These are phyloP conservation scores for Anhinga rufa DNA, from an alignment of 2,113 vertebrate species.

Conservation along the genomic window DNA sequence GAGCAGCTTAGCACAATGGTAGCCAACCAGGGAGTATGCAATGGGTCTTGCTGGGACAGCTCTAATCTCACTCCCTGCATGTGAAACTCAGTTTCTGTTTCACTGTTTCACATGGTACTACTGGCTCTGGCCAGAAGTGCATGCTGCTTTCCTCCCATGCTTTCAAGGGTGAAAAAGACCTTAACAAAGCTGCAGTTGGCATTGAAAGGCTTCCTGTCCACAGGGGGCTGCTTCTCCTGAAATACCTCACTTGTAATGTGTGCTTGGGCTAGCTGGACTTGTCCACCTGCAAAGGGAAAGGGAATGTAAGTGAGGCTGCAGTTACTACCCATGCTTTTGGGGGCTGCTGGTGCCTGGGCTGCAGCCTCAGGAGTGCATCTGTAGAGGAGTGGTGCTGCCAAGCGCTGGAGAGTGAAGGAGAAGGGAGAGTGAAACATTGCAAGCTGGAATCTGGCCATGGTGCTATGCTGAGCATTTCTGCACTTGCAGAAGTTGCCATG, in stretches of 20 bases:
- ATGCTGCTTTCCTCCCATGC: not conserved
- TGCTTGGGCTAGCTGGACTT: not conserved
- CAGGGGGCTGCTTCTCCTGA: not conserved
- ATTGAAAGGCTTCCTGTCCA: not conserved
- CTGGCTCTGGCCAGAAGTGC: not conserved
- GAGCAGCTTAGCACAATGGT: not conserved
- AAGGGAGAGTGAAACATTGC: not conserved
- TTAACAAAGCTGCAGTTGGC: not conserved
- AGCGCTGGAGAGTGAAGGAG: not conserved
- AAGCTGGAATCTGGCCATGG: not conserved
- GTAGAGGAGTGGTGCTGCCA: not conserved
- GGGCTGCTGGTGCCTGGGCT: not conserved
- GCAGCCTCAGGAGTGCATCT: not conserved
- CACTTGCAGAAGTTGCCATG: slow-evolving; percentile 15
- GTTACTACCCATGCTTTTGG: too few relatives aligned
- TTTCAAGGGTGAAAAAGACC: not conserved
- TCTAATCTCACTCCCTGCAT: not conserved
- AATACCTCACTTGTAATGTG: not conserved
- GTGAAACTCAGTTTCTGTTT: not conserved
- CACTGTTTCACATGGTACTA: not conserved
- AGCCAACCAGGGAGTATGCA: not conserved
- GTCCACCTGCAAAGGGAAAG: not conserved
- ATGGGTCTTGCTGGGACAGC: not conserved
- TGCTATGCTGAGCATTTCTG: not conserved
- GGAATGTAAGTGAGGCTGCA: not conserved